A percentile compares a stretch with the other conserved stretches of the same genome.
phyloP scores from a whole-genome alignment of 2,113 vertebrate species.

The Gyps fulvus region DNA sequence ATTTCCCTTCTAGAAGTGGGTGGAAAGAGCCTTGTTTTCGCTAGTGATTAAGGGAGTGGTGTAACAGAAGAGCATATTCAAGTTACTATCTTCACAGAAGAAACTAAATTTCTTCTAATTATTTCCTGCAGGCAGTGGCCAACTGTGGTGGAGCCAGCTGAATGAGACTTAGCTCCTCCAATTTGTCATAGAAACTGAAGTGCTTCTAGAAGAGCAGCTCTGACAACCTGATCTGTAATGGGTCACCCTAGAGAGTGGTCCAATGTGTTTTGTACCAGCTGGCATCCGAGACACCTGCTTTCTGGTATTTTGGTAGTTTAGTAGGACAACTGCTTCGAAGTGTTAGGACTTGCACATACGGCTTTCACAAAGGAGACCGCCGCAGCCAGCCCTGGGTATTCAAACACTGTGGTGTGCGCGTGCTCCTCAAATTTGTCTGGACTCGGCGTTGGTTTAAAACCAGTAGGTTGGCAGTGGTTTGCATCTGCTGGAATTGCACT shows the following conservation, averaged over 20 bases:
- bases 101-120: neutral
- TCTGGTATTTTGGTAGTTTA: neutral
- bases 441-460: fast-evolving
- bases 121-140: neutral
- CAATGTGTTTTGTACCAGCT: neutral
- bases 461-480: neutral
- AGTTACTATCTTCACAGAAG: neutral
- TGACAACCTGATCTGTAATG: neutral
- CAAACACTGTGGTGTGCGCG: fast-evolving
- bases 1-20: neutral
- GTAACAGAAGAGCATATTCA: neutral
- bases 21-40: neutral
- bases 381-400: neutral
- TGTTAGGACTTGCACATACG: neutral
- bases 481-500: neutral
- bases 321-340: neutral
- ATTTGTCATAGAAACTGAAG: fast-evolving
- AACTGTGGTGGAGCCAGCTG: neutral
- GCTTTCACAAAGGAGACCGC: neutral
- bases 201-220: neutral
- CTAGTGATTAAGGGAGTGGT: slow-evolving; percentile 3
- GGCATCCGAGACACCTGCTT: neutral
- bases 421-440: neutral
- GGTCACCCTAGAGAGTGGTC: neutral
- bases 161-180: neutral